Evolutionary conservation across 2,888 invertebrate species (phyloP), one percentile per base, ranked within the genome.

Genomic region (Harpalus rubripes): DNA sequence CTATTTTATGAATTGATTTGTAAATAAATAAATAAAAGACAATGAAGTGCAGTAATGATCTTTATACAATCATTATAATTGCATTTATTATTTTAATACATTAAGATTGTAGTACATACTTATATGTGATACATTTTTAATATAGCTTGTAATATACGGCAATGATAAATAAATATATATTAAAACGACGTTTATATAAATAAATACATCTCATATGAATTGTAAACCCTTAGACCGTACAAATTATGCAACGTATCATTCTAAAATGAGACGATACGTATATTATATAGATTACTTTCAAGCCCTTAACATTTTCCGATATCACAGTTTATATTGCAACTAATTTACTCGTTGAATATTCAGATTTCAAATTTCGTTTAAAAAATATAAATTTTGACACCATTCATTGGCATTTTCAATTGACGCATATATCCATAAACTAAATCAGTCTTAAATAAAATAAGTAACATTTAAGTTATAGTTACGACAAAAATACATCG

Each of bases 241-340:
- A 68, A 65, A 65, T 32, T 26, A 72, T 41, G 41, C 10, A 44
- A 32, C 44, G 32, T 15, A 74, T 74, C 72, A 39, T 68, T 68
- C 68, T 68, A 26, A 39, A 6, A 12, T 52, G 44, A 52, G 44
- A 15, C 6, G 68, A 39, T 68, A 63, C 15, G 8, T 81, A 61
- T 59, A 39, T 79, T 61, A 15, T 79, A 58, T 72, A 68, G 39
- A 76, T 41, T 79, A 79, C 61, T 79, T 78, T 79, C 32, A 79
- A 78, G 56, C 58, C 58, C 7, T 78, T 58, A 56, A n/a, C 65
- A 78, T 78, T 78, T 84, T 41, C 74, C 59, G 72, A 78, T 84
- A 84, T 84, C 84, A 84, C 84, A 84, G 84, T 65, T 84, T 52
- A 84, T 84, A 84, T 84, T 84, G 84, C 84, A 84, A 84, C 78